phyloP scores from a whole-genome alignment of 2,888 invertebrate species.

The Steinernema carpocapsae region DNA sequence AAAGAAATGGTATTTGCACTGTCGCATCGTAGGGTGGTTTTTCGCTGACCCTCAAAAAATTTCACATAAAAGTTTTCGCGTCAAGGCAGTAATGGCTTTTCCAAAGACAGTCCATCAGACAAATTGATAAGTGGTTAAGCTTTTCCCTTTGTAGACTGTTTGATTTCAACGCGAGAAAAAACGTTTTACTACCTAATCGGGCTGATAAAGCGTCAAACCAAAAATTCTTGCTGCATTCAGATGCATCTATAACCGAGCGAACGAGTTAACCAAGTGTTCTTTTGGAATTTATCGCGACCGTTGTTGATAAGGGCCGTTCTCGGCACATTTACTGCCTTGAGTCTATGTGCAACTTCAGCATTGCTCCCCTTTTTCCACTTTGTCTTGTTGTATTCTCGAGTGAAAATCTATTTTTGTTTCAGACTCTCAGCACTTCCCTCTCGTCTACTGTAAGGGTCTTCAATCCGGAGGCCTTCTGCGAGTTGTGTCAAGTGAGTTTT shows the following conservation, averaged over 20 bases:
- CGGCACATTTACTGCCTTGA: background rate
- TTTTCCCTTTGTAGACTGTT: background rate
- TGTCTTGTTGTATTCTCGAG: background rate
- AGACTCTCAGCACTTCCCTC: conserved; percentile 27
- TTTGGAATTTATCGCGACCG: conserved; percentile 28
- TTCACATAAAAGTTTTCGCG: too few relatives aligned
- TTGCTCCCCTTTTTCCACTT: background rate
- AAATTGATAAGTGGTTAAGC: too few relatives aligned
- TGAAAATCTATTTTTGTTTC: background rate
- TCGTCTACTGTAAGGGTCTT: conserved; percentile 16
- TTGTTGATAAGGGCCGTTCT: conserved; percentile 22
- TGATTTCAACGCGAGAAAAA: conserved; percentile 3
- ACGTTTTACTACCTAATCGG: conserved; percentile 14
- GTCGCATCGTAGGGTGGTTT: too few relatives aligned
- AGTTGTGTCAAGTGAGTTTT: conserved; percentile 22
- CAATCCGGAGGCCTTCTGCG: conserved; percentile 33
- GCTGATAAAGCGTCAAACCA: conserved; percentile 22
- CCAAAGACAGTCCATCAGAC: too few relatives aligned
- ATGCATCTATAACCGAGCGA: too few relatives aligned
- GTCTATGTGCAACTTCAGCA: conserved; percentile 11
- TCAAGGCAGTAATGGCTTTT: too few relatives aligned
- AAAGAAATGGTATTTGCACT: too few relatives aligned
- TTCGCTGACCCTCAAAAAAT: too few relatives aligned
- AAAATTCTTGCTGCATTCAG: too few relatives aligned
- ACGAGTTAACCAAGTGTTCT: conserved; percentile 17